A percentile compares a stretch with the other conserved stretches of the same genome.
These are phyloP conservation scores for Zaprionus lineosus DNA, from an alignment of 2,888 invertebrate genomes.

Conservation along the genomic window DNA sequence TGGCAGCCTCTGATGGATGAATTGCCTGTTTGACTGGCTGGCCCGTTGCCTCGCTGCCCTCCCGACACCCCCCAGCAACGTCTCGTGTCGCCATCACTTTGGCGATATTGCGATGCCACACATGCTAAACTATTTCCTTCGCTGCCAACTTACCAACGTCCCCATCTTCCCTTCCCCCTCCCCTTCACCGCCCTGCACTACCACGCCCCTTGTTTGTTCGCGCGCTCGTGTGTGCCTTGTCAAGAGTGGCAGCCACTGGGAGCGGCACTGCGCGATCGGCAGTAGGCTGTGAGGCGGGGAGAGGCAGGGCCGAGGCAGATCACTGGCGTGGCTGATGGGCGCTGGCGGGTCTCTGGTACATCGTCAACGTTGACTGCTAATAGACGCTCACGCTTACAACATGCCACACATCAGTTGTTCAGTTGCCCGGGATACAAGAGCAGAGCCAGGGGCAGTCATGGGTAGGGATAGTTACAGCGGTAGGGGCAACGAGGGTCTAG, in stretches of 20 bases:
- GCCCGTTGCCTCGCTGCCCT: slow-evolving; percentile 36
- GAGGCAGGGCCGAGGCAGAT: slow-evolving; percentile 27
- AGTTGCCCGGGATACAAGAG: no score
- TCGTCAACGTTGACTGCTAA: slow-evolving; percentile 72
- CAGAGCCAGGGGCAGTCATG: no score
- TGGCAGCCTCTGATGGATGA: slow-evolving; percentile 76
- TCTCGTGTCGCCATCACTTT: slow-evolving; percentile 9
- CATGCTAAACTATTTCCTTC: slow-evolving; percentile 67
- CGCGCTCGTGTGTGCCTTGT: slow-evolving; percentile 65
- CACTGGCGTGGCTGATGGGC: no score
- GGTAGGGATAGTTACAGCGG: not conserved
- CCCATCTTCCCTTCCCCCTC: no score
- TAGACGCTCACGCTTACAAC: slow-evolving; percentile 68
- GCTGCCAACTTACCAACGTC: no score
- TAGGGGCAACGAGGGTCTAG: not conserved
- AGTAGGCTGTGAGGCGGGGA: not conserved
- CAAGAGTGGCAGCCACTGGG: slow-evolving; percentile 52
- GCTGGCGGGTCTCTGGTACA: slow-evolving; percentile 27
- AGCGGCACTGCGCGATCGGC: slow-evolving; percentile 28
- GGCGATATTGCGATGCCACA: slow-evolving; percentile 56
- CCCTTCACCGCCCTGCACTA: slow-evolving; percentile 1
- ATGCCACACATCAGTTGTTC: slow-evolving; percentile 68
- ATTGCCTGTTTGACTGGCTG: slow-evolving; percentile 74
- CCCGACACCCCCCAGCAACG: not conserved
- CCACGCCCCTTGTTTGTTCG: slow-evolving; percentile 73